A percentile compares a stretch with the other conserved stretches of the same genome.
phyloP scores from a whole-genome alignment of 2,888 invertebrate genomes.

The Labia minor region DNA sequence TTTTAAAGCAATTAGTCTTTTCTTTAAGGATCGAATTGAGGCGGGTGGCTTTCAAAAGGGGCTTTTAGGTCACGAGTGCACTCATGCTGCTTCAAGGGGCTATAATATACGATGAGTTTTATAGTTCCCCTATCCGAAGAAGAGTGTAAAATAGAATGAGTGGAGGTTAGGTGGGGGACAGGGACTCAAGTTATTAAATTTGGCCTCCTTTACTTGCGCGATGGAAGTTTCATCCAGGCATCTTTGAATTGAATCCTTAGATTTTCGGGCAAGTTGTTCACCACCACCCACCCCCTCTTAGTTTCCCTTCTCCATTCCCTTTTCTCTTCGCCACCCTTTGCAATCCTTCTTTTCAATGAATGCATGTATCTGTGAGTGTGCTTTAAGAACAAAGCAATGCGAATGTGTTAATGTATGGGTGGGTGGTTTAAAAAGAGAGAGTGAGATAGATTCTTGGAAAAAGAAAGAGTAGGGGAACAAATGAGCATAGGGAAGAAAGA shows the following conservation, averaged over 20 bases:
- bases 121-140: neutral
- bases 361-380: neutral
- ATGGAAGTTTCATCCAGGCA: constrained; percentile 1
- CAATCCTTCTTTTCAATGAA: neutral
- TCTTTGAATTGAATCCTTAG: constrained; percentile 13
- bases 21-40: neutral
- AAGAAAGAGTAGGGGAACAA: neutral
- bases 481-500: neutral
- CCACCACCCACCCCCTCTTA: no score
- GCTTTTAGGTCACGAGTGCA: constrained; percentile 13
- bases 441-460: neutral
- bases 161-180: neutral
- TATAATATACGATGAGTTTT: constrained; percentile 7
- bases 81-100: neutral
- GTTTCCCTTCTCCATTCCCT: no score
- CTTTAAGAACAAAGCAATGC: neutral
- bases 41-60: neutral
- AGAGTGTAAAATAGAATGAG: neutral
- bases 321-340: neutral
- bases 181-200: constrained; percentile 2
- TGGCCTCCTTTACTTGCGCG: neutral
- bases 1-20: no score
- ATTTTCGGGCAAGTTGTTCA: neutral
- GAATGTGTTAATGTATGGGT: constrained; percentile 1
- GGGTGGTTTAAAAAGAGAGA: neutral